Evolutionary conservation across 2,888 invertebrate species (phyloP).

Genomic region (Nineta flava): DNA sequence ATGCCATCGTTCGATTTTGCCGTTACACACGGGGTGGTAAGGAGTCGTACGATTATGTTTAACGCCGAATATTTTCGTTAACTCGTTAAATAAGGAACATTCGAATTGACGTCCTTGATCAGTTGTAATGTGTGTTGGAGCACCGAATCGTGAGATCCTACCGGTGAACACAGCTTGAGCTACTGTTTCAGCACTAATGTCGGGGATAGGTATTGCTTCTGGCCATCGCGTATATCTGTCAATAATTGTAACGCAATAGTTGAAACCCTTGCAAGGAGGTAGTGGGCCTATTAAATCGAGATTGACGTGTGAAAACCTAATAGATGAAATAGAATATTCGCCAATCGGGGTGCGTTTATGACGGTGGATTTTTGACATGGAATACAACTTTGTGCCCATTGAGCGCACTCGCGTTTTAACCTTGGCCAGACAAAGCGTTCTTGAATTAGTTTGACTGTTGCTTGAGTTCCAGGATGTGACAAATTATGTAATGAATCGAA

Average conservation of each 20-base stretch:
- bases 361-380: conserved; percentile 10
- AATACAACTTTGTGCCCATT: conserved; percentile 12
- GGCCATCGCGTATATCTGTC: conserved; percentile 5
- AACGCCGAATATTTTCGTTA: background rate
- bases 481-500: conserved; percentile 13
- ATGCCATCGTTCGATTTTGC: conserved; percentile 5
- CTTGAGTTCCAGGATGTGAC: conserved; percentile 12
- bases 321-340: no score
- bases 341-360: no score
- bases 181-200: conserved; percentile 3
- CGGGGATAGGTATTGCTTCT: background rate
- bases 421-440: conserved; percentile 15
- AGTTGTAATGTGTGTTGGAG: conserved; percentile 4
- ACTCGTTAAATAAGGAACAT: background rate
- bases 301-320: no score
- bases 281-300: background rate
- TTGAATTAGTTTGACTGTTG: conserved; percentile 8
- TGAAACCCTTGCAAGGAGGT: background rate
- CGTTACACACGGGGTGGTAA: conserved; percentile 5
- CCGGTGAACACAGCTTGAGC: background rate
- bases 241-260: conserved; percentile 5
- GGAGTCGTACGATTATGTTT: conserved; percentile 2
- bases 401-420: conserved; percentile 9
- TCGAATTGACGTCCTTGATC: conserved; percentile 7
- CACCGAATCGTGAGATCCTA: conserved; percentile 3